Evolutionary conservation across 1,140 invertebrate species (phyloP).

Genomic region (Pogonus chalceus): DNA sequence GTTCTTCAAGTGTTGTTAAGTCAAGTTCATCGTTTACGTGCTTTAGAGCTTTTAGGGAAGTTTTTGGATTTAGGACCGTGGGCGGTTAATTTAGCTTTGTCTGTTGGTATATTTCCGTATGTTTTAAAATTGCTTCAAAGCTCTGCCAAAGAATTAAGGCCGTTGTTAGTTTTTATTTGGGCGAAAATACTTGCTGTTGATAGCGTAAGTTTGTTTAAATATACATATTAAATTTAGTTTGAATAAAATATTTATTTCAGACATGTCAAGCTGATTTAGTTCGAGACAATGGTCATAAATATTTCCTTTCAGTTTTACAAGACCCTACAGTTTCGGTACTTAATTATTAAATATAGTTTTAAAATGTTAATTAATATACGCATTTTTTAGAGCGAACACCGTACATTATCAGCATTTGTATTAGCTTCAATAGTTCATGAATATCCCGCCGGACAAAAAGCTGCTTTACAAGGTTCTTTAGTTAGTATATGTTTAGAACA

Average conservation of each 20-base stretch:
- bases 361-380: slow-evolving; percentile 7
- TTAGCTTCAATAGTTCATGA: slow-evolving; percentile 86
- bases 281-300: slow-evolving; percentile 89
- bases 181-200: slow-evolving; percentile 97
- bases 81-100: slow-evolving; percentile 92
- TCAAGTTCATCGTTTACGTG: slow-evolving; percentile 91
- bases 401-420: slow-evolving; percentile 86
- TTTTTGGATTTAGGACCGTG: slow-evolving; percentile 94
- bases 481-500: slow-evolving; percentile 85
- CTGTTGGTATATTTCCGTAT: slow-evolving; percentile 98
- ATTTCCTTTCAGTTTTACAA: slow-evolving; percentile 83
- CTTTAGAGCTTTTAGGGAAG: slow-evolving; percentile 86
- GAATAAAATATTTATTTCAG: slow-evolving; percentile 42
- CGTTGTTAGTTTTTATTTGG: slow-evolving; percentile 96
- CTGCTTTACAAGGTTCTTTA: slow-evolving; percentile 73
- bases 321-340: slow-evolving; percentile 73
- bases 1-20: slow-evolving; percentile 94
- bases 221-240: slow-evolving; percentile 8
- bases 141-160: slow-evolving; percentile 81
- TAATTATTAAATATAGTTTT: slow-evolving; percentile 20
- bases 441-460: slow-evolving; percentile 76
- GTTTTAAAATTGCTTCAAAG: slow-evolving; percentile 93
- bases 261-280: slow-evolving; percentile 92
- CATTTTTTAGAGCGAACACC: slow-evolving; percentile 59
- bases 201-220: slow-evolving; percentile 51